Evolutionary conservation across 2,888 invertebrate species (phyloP).

Genomic region (Mythimna loreyi): DNA sequence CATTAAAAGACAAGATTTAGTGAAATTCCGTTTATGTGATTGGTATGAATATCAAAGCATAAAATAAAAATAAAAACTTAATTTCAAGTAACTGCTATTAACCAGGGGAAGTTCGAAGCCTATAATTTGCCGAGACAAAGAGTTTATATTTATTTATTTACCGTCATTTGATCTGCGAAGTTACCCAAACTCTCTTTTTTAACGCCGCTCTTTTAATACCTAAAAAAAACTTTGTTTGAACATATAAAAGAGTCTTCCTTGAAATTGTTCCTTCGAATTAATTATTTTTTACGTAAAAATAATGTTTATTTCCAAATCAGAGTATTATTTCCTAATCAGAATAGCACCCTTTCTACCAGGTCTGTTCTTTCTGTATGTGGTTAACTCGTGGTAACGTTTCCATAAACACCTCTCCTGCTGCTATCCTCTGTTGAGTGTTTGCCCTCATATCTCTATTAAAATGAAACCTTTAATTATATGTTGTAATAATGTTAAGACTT

Average conservation of each 20-base stretch:
- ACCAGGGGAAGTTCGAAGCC: too few relatives aligned
- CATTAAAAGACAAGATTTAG: background rate
- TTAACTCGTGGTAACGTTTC: slow-evolving; percentile 80
- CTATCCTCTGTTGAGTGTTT: slow-evolving; percentile 66
- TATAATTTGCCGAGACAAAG: too few relatives aligned
- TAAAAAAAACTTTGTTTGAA: background rate
- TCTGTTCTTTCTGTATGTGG: slow-evolving; percentile 71
- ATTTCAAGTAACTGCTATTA: too few relatives aligned
- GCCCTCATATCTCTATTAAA: slow-evolving; percentile 48
- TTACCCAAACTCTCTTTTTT: background rate
- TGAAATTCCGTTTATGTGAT: background rate
- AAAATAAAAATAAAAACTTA: too few relatives aligned
- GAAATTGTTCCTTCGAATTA: background rate
- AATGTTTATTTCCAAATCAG: slow-evolving; percentile 56
- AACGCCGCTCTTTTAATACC: background rate
- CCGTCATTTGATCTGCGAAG: background rate
- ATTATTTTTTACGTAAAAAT: background rate
- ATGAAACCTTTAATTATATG: slow-evolving; percentile 39
- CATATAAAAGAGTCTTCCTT: background rate
- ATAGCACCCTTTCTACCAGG: slow-evolving; percentile 65
- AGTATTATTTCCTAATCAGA: slow-evolving; percentile 66
- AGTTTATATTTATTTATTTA: too few relatives aligned
- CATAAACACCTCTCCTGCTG: slow-evolving; percentile 62
- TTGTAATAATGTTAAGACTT: slow-evolving; percentile 56
- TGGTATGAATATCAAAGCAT: too few relatives aligned